Evolutionary conservation across 2,797 vertebrate genomes (phyloP).

Genomic region (Hemitrygon akajei): DNA sequence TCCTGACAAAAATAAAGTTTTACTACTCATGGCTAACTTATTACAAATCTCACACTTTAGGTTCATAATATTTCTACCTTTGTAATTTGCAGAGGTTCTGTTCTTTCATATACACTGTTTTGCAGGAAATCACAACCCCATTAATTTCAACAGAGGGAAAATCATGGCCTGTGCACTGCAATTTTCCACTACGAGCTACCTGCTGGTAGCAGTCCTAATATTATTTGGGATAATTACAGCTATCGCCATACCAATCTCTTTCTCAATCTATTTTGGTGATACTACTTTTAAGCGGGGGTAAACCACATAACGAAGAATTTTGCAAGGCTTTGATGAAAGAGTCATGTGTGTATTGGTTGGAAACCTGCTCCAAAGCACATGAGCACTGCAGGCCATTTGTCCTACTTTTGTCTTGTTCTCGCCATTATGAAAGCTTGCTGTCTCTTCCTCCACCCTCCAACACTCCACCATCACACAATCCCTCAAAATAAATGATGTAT

Average conservation of each 20-base stretch:
- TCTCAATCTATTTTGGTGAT: not conserved
- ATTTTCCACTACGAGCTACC: not conserved
- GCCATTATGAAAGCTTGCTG: not conserved
- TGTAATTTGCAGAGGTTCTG: not conserved
- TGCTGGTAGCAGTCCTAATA: not conserved
- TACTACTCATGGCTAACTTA: not conserved
- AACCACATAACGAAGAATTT: not conserved
- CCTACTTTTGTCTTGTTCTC: not conserved
- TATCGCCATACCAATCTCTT: not conserved
- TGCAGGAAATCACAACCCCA: not conserved
- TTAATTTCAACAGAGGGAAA: not conserved
- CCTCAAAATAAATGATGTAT: not conserved
- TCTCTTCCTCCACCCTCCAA: not conserved
- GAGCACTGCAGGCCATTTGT: no score
- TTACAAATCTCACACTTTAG: not conserved
- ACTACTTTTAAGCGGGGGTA: not conserved
- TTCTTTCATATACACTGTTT: not conserved
- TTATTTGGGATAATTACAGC: constrained; percentile 16
- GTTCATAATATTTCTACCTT: not conserved
- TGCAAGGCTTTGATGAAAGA: not conserved
- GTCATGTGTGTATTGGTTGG: not conserved
- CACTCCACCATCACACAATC: not conserved
- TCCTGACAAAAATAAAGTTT: not conserved
- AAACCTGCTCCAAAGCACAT: not conserved
- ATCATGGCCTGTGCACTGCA: not conserved